Evolutionary conservation across 2,888 invertebrate species (phyloP).

Genomic region (Andrena marginata): DNA sequence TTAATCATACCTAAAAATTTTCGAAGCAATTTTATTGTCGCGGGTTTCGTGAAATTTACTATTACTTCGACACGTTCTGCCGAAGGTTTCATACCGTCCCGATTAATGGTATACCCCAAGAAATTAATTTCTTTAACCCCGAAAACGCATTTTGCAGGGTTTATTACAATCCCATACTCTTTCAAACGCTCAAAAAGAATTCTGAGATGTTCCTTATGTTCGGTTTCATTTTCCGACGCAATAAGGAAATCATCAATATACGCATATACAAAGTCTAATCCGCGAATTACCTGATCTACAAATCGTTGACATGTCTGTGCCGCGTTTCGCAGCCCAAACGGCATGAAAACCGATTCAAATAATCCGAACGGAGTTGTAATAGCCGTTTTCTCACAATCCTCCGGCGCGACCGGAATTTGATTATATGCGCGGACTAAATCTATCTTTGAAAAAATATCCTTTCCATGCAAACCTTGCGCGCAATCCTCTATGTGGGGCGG

Average conservation of each 20-base stretch:
- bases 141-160: background rate
- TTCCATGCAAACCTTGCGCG: background rate
- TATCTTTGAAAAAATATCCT: background rate
- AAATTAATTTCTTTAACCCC: background rate
- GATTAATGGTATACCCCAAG: background rate
- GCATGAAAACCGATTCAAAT: background rate
- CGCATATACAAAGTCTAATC: conserved; percentile 19
- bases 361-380: conserved; percentile 71
- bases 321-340: conserved; percentile 8
- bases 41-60: background rate
- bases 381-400: conserved; percentile 74
- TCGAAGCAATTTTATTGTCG: background rate
- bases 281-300: conserved; percentile 6
- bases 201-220: background rate
- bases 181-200: background rate
- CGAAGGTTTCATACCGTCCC: background rate
- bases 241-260: conserved; percentile 32
- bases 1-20: conserved; percentile 9
- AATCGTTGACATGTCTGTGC: conserved; percentile 22
- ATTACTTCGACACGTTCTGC: background rate
- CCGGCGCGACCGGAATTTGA: conserved; percentile 52
- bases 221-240: conserved; percentile 46
- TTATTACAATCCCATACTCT: background rate
- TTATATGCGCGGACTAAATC: background rate
- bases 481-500: background rate